These are phyloP conservation scores for Drosophila paranaensis DNA, from an alignment of 2,888 invertebrate species.

Conservation along the genomic window DNA sequence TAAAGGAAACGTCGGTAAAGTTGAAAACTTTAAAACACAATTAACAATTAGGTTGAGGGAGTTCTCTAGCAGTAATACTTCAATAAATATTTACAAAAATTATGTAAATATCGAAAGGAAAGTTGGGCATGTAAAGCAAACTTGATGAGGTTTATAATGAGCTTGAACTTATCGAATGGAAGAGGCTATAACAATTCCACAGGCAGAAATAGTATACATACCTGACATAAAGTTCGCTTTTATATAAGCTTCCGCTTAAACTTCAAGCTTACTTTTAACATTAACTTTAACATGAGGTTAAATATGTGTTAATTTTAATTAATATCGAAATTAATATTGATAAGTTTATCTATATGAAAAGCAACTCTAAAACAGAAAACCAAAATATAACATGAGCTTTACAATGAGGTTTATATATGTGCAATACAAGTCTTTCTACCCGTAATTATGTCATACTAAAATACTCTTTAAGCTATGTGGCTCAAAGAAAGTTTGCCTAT, in stretches of 20 bases:
- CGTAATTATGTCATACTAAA: too few relatives aligned
- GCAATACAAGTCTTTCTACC: not conserved
- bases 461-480: too few relatives aligned
- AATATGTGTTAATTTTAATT: not conserved
- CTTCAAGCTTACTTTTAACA: not conserved
- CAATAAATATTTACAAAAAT: conserved; percentile 1
- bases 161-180: not conserved
- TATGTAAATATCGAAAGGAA: not conserved
- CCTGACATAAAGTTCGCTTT: fast-evolving
- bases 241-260: too few relatives aligned
- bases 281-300: not conserved
- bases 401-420: not conserved
- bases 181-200: too few relatives aligned
- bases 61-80: not conserved
- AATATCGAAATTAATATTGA: not conserved
- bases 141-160: not conserved
- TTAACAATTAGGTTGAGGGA: not conserved
- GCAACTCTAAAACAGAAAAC: not conserved
- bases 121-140: not conserved
- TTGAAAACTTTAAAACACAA: not conserved
- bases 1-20: not conserved
- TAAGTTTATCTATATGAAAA: fast-evolving
- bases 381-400: not conserved
- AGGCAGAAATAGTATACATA: not conserved
- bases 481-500: not conserved